These are phyloP conservation scores for Papilio helenus DNA, from an alignment of 1,140 invertebrate genomes.

Conservation along the genomic window DNA sequence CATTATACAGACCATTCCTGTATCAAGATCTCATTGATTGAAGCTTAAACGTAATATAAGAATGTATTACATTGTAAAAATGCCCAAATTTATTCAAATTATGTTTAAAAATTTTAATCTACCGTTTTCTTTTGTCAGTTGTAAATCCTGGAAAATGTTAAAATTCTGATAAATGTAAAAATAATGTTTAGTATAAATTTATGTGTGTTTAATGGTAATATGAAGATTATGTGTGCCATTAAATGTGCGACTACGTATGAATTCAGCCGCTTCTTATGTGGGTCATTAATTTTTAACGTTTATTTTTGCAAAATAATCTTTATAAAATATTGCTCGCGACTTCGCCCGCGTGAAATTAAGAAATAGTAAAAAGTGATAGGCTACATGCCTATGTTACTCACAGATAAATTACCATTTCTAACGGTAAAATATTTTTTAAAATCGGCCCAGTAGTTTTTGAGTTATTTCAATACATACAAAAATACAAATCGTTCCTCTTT, in stretches of 20 bases:
- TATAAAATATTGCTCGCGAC: too few relatives aligned
- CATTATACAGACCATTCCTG: background rate
- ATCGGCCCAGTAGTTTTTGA: too few relatives aligned
- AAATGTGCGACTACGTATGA: background rate
- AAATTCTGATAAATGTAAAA: background rate
- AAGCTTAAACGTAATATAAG: too few relatives aligned
- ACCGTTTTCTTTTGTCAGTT: background rate
- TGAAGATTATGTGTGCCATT: background rate
- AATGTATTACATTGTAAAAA: background rate
- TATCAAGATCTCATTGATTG: slow-evolving; percentile 6
- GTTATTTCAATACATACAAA: too few relatives aligned
- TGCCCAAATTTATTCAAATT: background rate
- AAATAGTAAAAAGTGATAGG: too few relatives aligned
- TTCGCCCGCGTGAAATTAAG: too few relatives aligned
- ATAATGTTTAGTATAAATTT: background rate
- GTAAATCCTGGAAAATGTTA: background rate
- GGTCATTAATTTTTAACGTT: background rate
- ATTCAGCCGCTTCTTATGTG: background rate
- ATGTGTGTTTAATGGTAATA: background rate
- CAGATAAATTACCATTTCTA: too few relatives aligned
- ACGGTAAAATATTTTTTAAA: too few relatives aligned
- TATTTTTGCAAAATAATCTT: background rate
- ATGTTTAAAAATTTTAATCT: background rate
- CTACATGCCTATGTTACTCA: too few relatives aligned
- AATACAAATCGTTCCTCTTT: too few relatives aligned